phyloP scores from a whole-genome alignment of 2,113 vertebrate genomes.

The Pangasianodon hypophthalmus region DNA sequence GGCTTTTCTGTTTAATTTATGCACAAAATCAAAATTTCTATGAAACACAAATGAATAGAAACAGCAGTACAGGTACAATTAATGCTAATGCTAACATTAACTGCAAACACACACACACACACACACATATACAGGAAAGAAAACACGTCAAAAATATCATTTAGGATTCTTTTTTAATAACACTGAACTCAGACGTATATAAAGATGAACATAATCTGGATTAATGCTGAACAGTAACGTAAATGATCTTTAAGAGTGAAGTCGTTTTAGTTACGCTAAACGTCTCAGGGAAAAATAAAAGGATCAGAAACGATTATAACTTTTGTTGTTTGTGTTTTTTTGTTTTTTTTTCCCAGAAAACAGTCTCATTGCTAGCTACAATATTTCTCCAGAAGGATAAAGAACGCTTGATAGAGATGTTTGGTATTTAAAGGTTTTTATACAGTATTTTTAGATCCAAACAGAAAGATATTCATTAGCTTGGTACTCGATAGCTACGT shows the following conservation, averaged over 20 bases:
- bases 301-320: not conserved
- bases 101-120: not conserved
- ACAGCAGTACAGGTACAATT: not conserved
- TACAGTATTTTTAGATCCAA: not conserved
- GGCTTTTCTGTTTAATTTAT: not conserved
- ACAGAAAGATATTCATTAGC: not conserved
- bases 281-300: not conserved
- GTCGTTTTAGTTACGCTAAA: not conserved
- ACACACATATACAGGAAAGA: not conserved
- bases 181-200: constrained; percentile 40
- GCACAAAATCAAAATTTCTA: not conserved
- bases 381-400: not conserved
- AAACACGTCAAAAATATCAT: not conserved
- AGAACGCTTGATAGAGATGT: not conserved
- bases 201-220: constrained; percentile 39
- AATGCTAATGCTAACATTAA: not conserved
- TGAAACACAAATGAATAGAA: not conserved
- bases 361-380: not conserved
- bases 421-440: not conserved
- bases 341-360: not conserved
- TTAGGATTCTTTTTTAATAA: constrained; percentile 51
- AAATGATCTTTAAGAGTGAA: not conserved
- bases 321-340: too few relatives aligned
- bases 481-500: not conserved
- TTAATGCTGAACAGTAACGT: not conserved